Evolutionary conservation across 2,113 vertebrate species (phyloP).

Genomic region (Anas platyrhynchos): DNA sequence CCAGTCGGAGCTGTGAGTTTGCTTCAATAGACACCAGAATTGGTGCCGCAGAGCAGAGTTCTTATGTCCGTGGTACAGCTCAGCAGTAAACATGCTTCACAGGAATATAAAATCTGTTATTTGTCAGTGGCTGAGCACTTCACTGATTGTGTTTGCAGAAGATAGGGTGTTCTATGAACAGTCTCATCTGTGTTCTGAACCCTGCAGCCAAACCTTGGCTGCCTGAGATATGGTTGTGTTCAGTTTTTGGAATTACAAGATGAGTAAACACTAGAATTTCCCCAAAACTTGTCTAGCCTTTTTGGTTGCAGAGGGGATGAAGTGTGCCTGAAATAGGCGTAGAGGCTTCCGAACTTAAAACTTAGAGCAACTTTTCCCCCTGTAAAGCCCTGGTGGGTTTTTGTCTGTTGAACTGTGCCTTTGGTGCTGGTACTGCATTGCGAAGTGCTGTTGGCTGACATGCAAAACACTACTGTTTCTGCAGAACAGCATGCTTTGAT

Average conservation of each 20-base stretch:
- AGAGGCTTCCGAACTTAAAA: background rate
- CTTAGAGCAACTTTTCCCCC: background rate
- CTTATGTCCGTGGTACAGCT: background rate
- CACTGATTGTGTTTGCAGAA: background rate
- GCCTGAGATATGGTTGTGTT: background rate
- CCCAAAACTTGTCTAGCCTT: background rate
- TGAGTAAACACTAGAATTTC: background rate
- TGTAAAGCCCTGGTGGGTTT: background rate
- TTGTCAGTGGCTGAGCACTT: background rate
- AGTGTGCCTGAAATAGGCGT: background rate
- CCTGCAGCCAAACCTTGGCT: background rate
- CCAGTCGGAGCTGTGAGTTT: background rate
- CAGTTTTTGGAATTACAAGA: background rate
- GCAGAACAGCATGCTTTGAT: background rate
- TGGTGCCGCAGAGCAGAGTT: background rate
- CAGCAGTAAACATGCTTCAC: background rate
- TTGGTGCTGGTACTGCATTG: background rate
- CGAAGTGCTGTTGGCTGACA: background rate
- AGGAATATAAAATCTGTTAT: background rate
- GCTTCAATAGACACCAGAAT: background rate
- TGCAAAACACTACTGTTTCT: background rate
- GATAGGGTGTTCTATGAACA: background rate
- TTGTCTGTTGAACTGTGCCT: background rate
- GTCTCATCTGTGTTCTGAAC: background rate
- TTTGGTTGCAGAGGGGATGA: background rate